These are phyloP conservation scores for Acipenser ruthenus DNA, from an alignment of 2,797 vertebrate species.

Conservation along the genomic window DNA sequence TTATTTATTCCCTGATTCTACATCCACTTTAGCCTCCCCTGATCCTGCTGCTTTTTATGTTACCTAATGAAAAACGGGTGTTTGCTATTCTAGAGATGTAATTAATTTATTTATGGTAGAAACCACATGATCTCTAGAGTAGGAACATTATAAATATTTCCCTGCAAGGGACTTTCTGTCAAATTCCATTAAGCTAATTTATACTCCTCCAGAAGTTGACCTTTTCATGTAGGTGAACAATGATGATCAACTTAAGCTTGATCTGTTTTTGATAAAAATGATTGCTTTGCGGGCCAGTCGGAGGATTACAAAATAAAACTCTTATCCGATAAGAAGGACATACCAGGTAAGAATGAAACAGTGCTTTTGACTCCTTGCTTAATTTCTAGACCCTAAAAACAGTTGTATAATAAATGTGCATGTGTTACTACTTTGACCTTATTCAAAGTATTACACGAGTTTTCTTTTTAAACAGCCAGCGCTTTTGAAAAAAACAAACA, in stretches of 20 bases:
- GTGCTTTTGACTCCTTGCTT: too few species aligned
- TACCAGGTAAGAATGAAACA: too few species aligned
- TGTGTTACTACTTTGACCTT: too few species aligned
- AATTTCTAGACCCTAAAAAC: too few species aligned
- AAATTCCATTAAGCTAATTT: slow-evolving; percentile 4
- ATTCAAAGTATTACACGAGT: too few species aligned
- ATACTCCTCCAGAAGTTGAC: neutral
- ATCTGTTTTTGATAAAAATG: neutral
- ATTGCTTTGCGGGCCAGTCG: neutral
- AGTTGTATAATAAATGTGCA: too few species aligned
- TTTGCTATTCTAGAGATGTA: neutral
- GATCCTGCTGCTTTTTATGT: too few species aligned
- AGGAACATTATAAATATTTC: neutral
- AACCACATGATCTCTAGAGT: neutral
- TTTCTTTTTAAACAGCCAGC: too few species aligned
- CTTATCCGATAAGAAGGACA: neutral
- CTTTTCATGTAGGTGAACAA: neutral
- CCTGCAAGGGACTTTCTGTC: neutral
- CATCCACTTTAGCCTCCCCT: neutral
- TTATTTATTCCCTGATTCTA: neutral
- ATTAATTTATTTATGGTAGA: neutral
- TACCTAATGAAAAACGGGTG: neutral
- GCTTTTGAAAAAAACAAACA: too few species aligned
- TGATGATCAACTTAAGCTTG: neutral
- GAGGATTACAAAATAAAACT: neutral